A percentile compares a stretch with the other conserved stretches of the same genome.
phyloP scores from a whole-genome alignment of 2,113 vertebrate genomes.

The Sus scrofa region T2T-Sscrofa CM000819.6:562501-563000 shows the following conservation, averaged over 20 bases:
- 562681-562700: fast-evolving
- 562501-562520: neutral
- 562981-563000: fast-evolving
- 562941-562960: fast-evolving
- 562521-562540: neutral
- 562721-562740: neutral
- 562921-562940: neutral
- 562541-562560: neutral
- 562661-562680: too few species aligned
- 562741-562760: neutral
- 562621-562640: neutral
- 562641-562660: too few species aligned
- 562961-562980: neutral
- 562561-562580: neutral
- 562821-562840: neutral
- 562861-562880: neutral
- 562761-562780: neutral
- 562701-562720: neutral
- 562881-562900: fast-evolving
- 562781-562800: fast-evolving
- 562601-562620: neutral
- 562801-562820: neutral
- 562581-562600: neutral
- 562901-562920: neutral
- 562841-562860: neutral